phyloP scores from a whole-genome alignment of 2,797 vertebrate genomes.

The Carduelis carduelis region DNA sequence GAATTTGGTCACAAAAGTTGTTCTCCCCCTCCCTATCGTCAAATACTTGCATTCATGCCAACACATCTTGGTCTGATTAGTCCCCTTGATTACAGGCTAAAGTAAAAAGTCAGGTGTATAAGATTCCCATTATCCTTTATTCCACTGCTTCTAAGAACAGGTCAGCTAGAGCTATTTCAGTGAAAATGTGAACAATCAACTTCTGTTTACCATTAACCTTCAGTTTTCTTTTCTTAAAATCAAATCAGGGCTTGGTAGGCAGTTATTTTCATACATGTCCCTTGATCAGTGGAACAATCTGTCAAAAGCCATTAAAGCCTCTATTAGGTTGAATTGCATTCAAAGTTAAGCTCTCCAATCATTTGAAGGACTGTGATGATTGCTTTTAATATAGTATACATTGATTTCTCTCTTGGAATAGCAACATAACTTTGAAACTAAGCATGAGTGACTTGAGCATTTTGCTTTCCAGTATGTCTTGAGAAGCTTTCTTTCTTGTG shows the following conservation, averaged over 20 bases:
- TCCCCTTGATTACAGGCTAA: constrained; percentile 67
- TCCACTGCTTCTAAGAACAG: constrained; percentile 35
- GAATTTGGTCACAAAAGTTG: constrained; percentile 4
- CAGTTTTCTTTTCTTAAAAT: constrained; percentile 81
- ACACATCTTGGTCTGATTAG: constrained; percentile 72
- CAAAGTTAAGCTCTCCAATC: constrained; percentile 72
- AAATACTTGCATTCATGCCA: constrained; percentile 24
- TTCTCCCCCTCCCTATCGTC: not conserved
- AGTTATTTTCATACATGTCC: constrained; percentile 75
- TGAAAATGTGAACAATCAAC: constrained; percentile 73
- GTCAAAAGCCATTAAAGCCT: constrained; percentile 88
- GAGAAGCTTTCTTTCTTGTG: constrained; percentile 28
- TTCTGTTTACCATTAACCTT: constrained; percentile 76
- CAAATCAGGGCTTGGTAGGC: constrained; percentile 92
- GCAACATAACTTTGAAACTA: constrained; percentile 73
- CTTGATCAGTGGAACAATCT: constrained; percentile 89
- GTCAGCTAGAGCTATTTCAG: constrained; percentile 64
- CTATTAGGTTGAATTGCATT: constrained; percentile 78
- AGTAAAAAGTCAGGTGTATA: constrained; percentile 66
- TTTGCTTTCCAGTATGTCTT: constrained; percentile 37
- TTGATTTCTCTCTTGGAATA: constrained; percentile 71
- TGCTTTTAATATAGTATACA: constrained; percentile 76
- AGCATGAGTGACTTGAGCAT: constrained; percentile 66
- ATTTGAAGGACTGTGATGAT: constrained; percentile 61
- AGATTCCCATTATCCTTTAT: constrained; percentile 70